A percentile compares a stretch with the other conserved stretches of the same genome.
phyloP scores from a whole-genome alignment of 2,888 invertebrate genomes.

The Muscina levida region DNA sequence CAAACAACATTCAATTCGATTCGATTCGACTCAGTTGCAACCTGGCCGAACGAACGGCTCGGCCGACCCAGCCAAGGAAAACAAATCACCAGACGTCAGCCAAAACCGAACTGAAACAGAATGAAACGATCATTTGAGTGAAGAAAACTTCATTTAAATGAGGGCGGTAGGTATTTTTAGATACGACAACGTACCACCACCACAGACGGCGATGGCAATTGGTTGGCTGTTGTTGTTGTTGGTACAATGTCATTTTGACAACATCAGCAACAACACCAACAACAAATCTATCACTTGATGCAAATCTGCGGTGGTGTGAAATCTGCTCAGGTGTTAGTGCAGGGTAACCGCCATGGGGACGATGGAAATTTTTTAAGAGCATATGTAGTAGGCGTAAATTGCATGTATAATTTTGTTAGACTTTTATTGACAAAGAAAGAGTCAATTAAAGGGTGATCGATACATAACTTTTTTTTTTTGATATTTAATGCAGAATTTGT shows the following conservation, averaged over 20 bases:
- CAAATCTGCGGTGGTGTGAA: neutral
- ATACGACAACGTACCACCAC: neutral
- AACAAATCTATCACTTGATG: too few relatives aligned
- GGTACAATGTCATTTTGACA: conserved; percentile 27
- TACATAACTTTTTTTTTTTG: too few relatives aligned
- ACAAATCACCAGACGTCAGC: neutral
- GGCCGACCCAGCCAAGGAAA: neutral
- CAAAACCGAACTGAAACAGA: conserved; percentile 1
- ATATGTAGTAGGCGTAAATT: too few relatives aligned
- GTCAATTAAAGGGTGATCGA: too few relatives aligned
- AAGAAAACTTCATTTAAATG: conserved; percentile 51
- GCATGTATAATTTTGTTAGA: too few relatives aligned
- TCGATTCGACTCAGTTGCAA: conserved; percentile 32
- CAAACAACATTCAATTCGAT: conserved; percentile 44
- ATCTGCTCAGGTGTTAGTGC: too few relatives aligned
- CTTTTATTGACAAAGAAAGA: too few relatives aligned
- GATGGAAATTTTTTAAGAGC: too few relatives aligned
- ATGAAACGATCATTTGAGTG: neutral
- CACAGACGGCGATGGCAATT: neutral
- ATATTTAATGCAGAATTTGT: too few relatives aligned
- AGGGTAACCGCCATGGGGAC: too few relatives aligned
- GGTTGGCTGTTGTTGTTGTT: conserved; percentile 28
- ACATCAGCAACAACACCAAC: too few relatives aligned
- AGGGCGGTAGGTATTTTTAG: conserved; percentile 54
- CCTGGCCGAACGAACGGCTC: neutral